These are phyloP conservation scores for Orthosia cruda DNA, from an alignment of 2,888 invertebrate species.

Conservation along the genomic window DNA sequence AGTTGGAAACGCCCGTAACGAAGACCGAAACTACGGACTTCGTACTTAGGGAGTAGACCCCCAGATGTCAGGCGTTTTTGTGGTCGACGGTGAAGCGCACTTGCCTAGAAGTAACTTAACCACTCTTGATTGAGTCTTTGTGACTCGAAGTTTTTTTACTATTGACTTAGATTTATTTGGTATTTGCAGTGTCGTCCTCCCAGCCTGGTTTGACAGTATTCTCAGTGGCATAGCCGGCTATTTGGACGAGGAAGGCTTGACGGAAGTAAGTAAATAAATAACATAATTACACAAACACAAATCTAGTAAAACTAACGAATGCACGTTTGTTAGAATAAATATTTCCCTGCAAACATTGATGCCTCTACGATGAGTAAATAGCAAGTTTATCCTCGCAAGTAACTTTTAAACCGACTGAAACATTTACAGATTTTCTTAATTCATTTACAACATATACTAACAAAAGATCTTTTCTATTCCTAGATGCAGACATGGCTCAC, in stretches of 20 bases:
- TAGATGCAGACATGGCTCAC: slow-evolving; percentile 87
- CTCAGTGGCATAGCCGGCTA: slow-evolving; percentile 81
- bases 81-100: too few relatives aligned
- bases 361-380: background rate
- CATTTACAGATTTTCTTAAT: background rate
- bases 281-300: background rate
- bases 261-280: slow-evolving; percentile 79
- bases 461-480: slow-evolving; percentile 35
- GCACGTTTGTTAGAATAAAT: background rate
- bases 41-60: too few relatives aligned
- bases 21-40: too few relatives aligned
- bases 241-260: slow-evolving; percentile 82
- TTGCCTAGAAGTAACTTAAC: too few relatives aligned
- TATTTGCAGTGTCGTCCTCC: slow-evolving; percentile 81
- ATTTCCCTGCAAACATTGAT: background rate
- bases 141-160: background rate
- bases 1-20: too few relatives aligned
- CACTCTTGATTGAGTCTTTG: background rate
- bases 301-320: background rate
- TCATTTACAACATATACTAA: slow-evolving; percentile 1
- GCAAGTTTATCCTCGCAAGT: background rate
- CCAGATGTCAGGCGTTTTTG: too few relatives aligned
- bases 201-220: slow-evolving; percentile 80
- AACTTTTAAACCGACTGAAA: background rate
- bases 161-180: slow-evolving; percentile 15